Evolutionary conservation across 2,888 invertebrate genomes (phyloP).

Genomic region (Tetanocera ferruginea): DNA sequence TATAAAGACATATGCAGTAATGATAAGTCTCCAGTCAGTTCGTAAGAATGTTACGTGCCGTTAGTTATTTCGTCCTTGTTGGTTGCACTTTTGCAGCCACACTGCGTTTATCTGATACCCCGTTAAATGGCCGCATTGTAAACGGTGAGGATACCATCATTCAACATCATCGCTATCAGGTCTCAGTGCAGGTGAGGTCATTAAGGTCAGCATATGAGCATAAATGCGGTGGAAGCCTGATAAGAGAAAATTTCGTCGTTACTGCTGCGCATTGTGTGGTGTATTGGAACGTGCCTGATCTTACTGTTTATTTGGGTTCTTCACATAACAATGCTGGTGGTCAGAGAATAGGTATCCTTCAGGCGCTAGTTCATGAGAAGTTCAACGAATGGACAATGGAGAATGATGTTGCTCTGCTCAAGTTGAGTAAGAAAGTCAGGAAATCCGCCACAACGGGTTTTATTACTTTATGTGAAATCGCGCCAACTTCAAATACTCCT

Average conservation of each 20-base stretch:
- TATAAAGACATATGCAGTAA: neutral
- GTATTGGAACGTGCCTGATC: constrained; percentile 41
- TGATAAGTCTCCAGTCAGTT: constrained; percentile 34
- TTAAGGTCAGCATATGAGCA: constrained; percentile 54
- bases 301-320: constrained; percentile 29
- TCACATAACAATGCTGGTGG: neutral
- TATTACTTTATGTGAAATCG: constrained; percentile 49
- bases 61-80: constrained; percentile 47
- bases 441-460: constrained; percentile 51
- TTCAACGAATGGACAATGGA: neutral
- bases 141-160: constrained; percentile 69
- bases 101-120: constrained; percentile 37
- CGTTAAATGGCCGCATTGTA: constrained; percentile 66
- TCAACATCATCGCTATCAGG: constrained; percentile 69
- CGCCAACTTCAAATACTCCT: neutral
- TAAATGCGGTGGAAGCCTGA: constrained; percentile 59
- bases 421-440: neutral
- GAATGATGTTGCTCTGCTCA: constrained; percentile 15
- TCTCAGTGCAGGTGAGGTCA: constrained; percentile 64
- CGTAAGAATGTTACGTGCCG: constrained; percentile 48
- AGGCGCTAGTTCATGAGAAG: neutral
- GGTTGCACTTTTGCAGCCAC: constrained; percentile 49
- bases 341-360: neutral
- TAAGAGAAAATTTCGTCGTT: constrained; percentile 55
- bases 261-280: constrained; percentile 61